Base-by-base conservation (phyloP, 2,888 invertebrate species). In the Macaria notata region DNA sequence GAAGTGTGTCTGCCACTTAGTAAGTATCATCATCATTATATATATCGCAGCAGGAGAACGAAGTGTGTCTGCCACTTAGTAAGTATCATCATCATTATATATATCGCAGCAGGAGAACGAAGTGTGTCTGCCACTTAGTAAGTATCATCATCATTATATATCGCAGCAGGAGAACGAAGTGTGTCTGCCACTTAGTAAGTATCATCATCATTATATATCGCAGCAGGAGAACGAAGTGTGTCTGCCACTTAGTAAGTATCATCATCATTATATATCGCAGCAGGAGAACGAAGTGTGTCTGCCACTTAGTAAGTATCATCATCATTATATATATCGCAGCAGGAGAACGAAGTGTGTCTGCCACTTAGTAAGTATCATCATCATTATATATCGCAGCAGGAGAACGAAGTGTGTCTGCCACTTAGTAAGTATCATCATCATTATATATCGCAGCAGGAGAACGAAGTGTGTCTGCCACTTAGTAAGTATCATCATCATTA, bases 141-240 rank as follows among this genome's bases (percentile, higher is more conserved):
- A 80, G 79, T 73, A 49, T 9, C 33, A 19, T 19, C 19, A 19
- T 19, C 19, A 19, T 19, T n/a, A n/a, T n/a, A n/a, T n/a, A n/a
- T n/a, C n/a, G 0, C 3, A 42, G 0, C 64, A 73, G n/a, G 5
- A 31, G 0, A 7, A 4, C 0, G 0, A 1, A 0, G 46, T 38
- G 3, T 85, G 85, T 58, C 56, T 71, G 7, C 57, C 61, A 4
- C 56, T 81, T 8, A 75, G 84, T 85, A 70, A 80, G 79, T 73
- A 49, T 9, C 33, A 19, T 19, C 19, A 19, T 19, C 19, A 19
- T 19, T n/a, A n/a, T n/a, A n/a, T n/a, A n/a, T n/a, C n/a, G 0
- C 3, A 42, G 0, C 64, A 73, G n/a, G 5, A 31, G 0, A 7
- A 4, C 0, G 0, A 1, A 0, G 46, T 38, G 3, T 85, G 85